Base-by-base conservation (phyloP, 2,797 vertebrate species). In the Dallia pectoralis region DNA sequence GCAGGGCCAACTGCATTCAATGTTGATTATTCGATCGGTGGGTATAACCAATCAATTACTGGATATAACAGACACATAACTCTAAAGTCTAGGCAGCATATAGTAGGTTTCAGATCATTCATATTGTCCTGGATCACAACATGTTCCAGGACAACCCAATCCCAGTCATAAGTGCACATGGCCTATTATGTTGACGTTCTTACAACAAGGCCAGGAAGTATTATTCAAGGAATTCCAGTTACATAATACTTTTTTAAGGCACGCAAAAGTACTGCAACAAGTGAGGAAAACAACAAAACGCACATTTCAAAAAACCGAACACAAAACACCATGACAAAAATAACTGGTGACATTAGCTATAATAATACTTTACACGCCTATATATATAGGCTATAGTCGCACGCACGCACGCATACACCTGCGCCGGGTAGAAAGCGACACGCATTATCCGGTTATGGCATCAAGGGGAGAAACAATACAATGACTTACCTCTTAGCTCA, bases 241-340 rank as follows among this genome's bases (percentile, higher is more conserved):
- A 92, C 82, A 89, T 92, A 93, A 93, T 64, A 68, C 33, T 69
- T 64, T 8, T 49, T 59, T 72, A 47, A 73, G 64, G 78, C 73
- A 27, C 67, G 53, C 67, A 67, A 70, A 70, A 80, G 6, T 71
- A 59, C 74, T 36, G 63, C 47, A 69, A 47, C 40, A n/a, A n/a
- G n/a, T 27, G 68, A 68, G 51, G 49, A 5, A 53, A 27, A 71
- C 30, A 72, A 33, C 59, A 62, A n/a, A 36, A 69, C 15, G 56
- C 22, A 74, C 15, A 65, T 22, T n/a, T 40, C 4, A 7, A 40
- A 33, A 22, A 22, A 59, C 51, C 29, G 36, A 25, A 69, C 25
- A 25, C 73, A 72, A n/a, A 67, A 27, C 27, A 51, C 44, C 47
- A 25, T n/a, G 33, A 47, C 40, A 14, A 25, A 25, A 36, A 44